phyloP scores from a whole-genome alignment of 2,888 invertebrate genomes.

The Baronia brevicornis region DNA sequence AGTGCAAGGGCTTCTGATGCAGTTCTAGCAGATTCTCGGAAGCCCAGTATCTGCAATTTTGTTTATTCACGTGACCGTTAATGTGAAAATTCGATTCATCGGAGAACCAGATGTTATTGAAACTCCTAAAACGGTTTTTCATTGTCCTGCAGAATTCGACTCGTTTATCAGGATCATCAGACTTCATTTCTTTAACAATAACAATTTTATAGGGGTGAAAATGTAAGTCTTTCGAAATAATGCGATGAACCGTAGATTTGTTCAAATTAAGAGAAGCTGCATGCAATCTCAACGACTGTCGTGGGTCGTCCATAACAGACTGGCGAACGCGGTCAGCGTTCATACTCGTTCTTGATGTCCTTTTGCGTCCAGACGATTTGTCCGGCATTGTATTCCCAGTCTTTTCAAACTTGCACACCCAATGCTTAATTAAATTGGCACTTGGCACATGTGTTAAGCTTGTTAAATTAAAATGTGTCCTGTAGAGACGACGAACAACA shows the following conservation, averaged over 20 bases:
- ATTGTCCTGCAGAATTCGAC: slow-evolving; percentile 24
- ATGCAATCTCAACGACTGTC: slow-evolving; percentile 19
- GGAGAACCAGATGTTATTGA: slow-evolving; percentile 18
- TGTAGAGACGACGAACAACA: neutral
- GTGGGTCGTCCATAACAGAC: slow-evolving; percentile 22
- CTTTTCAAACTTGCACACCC: slow-evolving; percentile 25
- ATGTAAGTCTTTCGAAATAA: slow-evolving; percentile 22
- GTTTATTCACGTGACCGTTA: slow-evolving; percentile 20
- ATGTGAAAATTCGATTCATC: slow-evolving; percentile 23
- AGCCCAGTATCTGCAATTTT: slow-evolving; percentile 17
- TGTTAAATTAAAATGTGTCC: slow-evolving; percentile 1
- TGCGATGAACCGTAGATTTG: slow-evolving; percentile 19
- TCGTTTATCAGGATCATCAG: slow-evolving; percentile 23
- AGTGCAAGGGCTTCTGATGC: slow-evolving; percentile 22
- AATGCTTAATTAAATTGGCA: slow-evolving; percentile 24
- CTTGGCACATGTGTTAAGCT: slow-evolving; percentile 17
- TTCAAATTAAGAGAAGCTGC: slow-evolving; percentile 19
- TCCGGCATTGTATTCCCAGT: slow-evolving; percentile 25
- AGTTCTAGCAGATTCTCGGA: slow-evolving; percentile 19
- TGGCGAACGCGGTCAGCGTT: slow-evolving; percentile 24
- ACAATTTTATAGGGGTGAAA: slow-evolving; percentile 23
- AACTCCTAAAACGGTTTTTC: slow-evolving; percentile 21
- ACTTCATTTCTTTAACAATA: slow-evolving; percentile 26
- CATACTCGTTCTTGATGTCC: slow-evolving; percentile 24
- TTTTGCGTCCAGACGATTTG: slow-evolving; percentile 22